Base-by-base conservation (phyloP, 1,140 invertebrate genomes). In the Cyclargus thomasi region DNA sequence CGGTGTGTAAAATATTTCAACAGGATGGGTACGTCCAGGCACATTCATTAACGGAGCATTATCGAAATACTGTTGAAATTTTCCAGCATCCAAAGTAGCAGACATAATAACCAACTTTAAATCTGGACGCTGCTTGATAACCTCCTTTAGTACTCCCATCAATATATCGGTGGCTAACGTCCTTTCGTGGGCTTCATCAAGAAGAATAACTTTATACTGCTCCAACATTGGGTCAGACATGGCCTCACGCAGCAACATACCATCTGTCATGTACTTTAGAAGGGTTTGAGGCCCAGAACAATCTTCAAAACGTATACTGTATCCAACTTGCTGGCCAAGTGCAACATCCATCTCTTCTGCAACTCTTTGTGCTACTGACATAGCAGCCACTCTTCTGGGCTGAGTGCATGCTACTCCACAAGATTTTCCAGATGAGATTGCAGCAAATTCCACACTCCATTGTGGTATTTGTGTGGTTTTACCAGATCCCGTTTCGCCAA, bases 91-190 rank as follows among this genome's bases (percentile, higher is more conserved):
- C n/a, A 99, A 92, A 0, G 99, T 99, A 16, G 99, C 99, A 80
- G 97, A 99, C 99, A 99, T 99, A 80, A 99, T 97, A 74, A 99
- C 97, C 63, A 99, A 93, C 91, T 99, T 99, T 14, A 99, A 92
- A 91, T 99, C 99, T 7, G 92, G 87, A 63, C 99, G 91, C 76
- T 99, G 97, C 76, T 97, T 97, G 20, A 98, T 96, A 8, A 99
- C 97, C 92, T 99, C 99, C 88, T 99, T 99, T 6, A 99, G 88
- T 14, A 98, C 97, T 67, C 86, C 99, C 99, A 99, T 99, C 0
- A 99, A 91, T 65, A 99, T 98, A 84, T 99, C 99, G 0, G 99
- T 99, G 0, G 99, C 98, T 22, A 99, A 90, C 0, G 99, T 99
- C 57, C 87, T 94, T 92, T 99, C 99, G 87, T 99, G 99, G 85